Base-by-base conservation (phyloP, 2,797 vertebrate genomes). In the Holocentrus rufus region DNA sequence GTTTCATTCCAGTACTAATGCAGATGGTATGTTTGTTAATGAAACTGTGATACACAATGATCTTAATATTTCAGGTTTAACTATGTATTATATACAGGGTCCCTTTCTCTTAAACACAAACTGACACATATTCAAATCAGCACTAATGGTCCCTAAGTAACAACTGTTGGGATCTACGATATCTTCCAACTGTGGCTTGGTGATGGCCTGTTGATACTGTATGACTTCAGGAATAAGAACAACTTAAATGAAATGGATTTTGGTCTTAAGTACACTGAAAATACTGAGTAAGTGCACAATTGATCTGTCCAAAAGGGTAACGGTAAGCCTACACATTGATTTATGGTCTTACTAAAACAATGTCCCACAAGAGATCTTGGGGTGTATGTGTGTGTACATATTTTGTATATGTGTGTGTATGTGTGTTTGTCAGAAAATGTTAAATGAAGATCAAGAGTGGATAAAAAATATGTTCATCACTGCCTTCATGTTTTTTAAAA, bases 21-120 rank as follows among this genome's bases (percentile, higher is more conserved):
- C 76, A 84, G 60, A 87, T 76, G 75, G 67, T 74, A 85, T 80
- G 74, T 77, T 80, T 84, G 61, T 68, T 66, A 64, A 55, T 85
- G 79, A 87, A 86, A 91, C 69, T 81, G 69, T 87, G 76, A 89
- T 62, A 83, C 72, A 90, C 53, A 77, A 61, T 73, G 81, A 67
- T 74, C 81, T 85, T 89, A 88, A 74, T 59, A 83, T 72, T 79
- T 90, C 71, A 72, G 74, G 76, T 80, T 85, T 82, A 25, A 60
- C 72, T 89, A 87, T 79, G 59, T 65, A 85, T 82, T 93, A 92
- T 93, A 69, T 93, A 94, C 90, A 94, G 76, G 64, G 85, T 92
- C 89, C 83, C 89, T 90, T 93, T 92, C 46, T 85, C 66, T 86
- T 74, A 62, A 83, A 87, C 64, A 88, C 53, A 86, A 86, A 82